phyloP scores from a whole-genome alignment of 2,797 vertebrate species.

The Carcharodon carcharias region DNA sequence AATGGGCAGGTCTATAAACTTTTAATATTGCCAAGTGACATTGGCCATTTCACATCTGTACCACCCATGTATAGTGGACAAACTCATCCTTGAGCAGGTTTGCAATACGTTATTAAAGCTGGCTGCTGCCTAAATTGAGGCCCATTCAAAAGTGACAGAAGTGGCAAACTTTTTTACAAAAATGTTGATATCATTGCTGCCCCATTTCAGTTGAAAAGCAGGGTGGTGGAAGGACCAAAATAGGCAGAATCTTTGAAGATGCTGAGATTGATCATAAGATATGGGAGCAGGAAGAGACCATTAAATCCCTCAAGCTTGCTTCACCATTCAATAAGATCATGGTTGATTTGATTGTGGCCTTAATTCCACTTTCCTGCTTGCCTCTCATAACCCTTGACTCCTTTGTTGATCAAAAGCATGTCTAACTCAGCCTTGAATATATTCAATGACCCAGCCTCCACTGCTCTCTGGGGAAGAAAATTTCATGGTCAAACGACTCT shows the following conservation, averaged over 20 bases:
- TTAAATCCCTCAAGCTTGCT: too few species aligned
- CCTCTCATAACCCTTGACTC: too few species aligned
- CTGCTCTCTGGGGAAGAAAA: too few species aligned
- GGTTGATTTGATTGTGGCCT: too few species aligned
- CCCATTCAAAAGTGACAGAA: background rate
- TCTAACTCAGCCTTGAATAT: too few species aligned
- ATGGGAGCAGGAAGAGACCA: too few species aligned
- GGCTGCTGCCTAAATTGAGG: background rate
- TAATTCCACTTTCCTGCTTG: too few species aligned
- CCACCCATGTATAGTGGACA: background rate
- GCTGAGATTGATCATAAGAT: too few species aligned
- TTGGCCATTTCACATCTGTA: background rate
- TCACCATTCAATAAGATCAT: too few species aligned
- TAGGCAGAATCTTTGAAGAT: background rate
- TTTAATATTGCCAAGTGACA: background rate
- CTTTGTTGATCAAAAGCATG: too few species aligned
- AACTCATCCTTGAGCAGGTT: background rate
- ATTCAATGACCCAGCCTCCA: too few species aligned
- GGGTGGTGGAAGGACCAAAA: background rate
- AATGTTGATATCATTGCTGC: background rate
- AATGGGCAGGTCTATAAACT: background rate
- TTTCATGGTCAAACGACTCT: too few species aligned
- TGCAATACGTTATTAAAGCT: background rate
- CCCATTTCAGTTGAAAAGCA: background rate
- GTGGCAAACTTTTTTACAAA: background rate